Evolutionary conservation across 2,797 vertebrate species (phyloP).

Genomic region (Botia almorhae): DNA sequence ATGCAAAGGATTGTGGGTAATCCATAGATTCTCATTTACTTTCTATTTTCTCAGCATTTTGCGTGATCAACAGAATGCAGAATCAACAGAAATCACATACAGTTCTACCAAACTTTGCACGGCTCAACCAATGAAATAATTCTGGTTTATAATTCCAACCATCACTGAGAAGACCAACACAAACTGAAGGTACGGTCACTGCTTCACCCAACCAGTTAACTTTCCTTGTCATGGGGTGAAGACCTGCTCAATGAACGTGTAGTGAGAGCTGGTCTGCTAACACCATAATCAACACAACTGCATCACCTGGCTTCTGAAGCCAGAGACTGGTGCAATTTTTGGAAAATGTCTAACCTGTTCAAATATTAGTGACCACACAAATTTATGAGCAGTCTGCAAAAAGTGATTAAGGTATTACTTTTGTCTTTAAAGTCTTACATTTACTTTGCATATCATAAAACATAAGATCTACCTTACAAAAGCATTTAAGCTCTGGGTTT

Average conservation of each 20-base stretch:
- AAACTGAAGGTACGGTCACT: background rate
- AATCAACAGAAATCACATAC: background rate
- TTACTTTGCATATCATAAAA: background rate
- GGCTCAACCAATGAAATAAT: background rate
- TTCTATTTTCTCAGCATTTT: background rate
- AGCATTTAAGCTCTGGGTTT: slow-evolving; percentile 26
- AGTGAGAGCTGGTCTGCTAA: slow-evolving; percentile 2
- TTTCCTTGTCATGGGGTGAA: slow-evolving; percentile 16
- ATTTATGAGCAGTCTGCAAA: background rate
- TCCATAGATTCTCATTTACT: background rate
- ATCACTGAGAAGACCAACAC: background rate
- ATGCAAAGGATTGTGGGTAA: slow-evolving; percentile 18
- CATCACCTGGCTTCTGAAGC: slow-evolving; percentile 63
- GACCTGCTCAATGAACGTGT: background rate
- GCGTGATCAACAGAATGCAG: too few species aligned
- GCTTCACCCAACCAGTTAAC: background rate
- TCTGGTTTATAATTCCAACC: background rate
- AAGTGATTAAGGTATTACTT: too few species aligned
- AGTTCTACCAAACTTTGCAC: background rate
- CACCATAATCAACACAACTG: slow-evolving; percentile 11
- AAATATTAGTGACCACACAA: background rate
- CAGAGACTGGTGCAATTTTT: slow-evolving; percentile 16
- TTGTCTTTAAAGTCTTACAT: too few species aligned
- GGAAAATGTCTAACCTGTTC: background rate
- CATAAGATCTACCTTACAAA: slow-evolving; percentile 8